Base-by-base conservation (phyloP, 2,797 vertebrate genomes). In the Vipera ursinii region DNA sequence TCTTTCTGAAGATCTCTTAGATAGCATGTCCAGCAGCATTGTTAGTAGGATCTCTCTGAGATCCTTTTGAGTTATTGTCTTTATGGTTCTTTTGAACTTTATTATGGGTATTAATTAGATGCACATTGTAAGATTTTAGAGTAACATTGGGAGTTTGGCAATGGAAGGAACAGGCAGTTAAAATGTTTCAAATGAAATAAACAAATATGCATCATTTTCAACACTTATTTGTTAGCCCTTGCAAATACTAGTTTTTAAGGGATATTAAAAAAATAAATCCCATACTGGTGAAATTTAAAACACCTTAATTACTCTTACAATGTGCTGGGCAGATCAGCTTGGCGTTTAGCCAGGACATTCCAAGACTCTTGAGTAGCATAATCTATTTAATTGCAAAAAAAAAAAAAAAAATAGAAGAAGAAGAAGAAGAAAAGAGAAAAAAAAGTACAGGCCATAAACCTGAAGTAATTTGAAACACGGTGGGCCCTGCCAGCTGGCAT, bases 311-410 rank as follows among this genome's bases (percentile, higher is more conserved):
- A 98, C 97, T 96, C 95, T 93, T 97, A 93, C 97, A 97, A 97
- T 97, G 95, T 95, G 94, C 93, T 94, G 93, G 95, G 97, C 95
- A 97, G 97, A 98, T 98, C 97, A 97, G 96, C 92, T 26, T 97
- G 97, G 97, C 97, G 86, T 28, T 73, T 65, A 56, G 95, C 96
- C 96, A 95, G 14, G 51, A 91, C 97, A 97, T 97, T 98, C 97
- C 97, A 94, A 96, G 96, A 97, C 97, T 97, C 98, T 98, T 97
- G 91, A 97, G 97, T 97, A 97, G 96, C 96, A 95, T 97, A 97
- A 98, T 98, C 97, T 97, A 98, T 98, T 97, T 97, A 97, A 97
- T 97, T 97, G 95, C 95, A 96, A 96, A 97, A 87, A 90, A 56
- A 60, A 17, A 87, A 38, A 48, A 87, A 38, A 48, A 38, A 94